These are phyloP conservation scores for Semnornis frantzii DNA, from an alignment of 2,113 vertebrate genomes.

Conservation along the genomic window DNA sequence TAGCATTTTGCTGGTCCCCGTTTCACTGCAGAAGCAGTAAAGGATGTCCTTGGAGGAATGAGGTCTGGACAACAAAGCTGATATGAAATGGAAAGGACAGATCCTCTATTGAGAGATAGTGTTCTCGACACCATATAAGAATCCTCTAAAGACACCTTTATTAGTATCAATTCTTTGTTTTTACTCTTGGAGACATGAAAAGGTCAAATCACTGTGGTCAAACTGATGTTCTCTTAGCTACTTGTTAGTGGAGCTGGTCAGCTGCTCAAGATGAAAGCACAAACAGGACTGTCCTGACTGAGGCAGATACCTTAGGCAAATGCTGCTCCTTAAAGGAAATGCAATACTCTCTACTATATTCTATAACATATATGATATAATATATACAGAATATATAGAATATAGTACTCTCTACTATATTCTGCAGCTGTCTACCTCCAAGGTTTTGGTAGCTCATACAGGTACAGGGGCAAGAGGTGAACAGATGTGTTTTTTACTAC, in stretches of 20 bases:
- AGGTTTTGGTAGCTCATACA: background rate
- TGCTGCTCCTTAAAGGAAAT: background rate
- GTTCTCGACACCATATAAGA: background rate
- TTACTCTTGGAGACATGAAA: background rate
- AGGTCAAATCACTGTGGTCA: background rate
- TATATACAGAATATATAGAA: no score
- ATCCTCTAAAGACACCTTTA: background rate
- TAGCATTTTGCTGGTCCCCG: background rate
- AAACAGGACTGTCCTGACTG: background rate
- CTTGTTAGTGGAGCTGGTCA: background rate
- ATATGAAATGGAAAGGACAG: background rate
- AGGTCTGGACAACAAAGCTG: background rate
- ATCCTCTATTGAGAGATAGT: background rate
- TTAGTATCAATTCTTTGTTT: background rate
- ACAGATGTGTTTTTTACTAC: background rate
- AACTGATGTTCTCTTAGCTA: background rate
- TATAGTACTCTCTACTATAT: background rate
- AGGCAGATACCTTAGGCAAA: background rate
- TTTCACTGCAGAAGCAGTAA: background rate
- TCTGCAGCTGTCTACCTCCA: background rate
- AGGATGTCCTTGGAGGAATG: background rate
- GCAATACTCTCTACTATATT: background rate
- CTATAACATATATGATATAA: background rate
- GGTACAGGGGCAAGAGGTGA: background rate
- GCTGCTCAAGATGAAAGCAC: background rate